Percentiles rank a stretch among this genome's conserved stretches.
These are phyloP conservation scores for Burhinus oedicnemus DNA, from an alignment of 2,113 vertebrate genomes.

Conservation along the genomic window DNA sequence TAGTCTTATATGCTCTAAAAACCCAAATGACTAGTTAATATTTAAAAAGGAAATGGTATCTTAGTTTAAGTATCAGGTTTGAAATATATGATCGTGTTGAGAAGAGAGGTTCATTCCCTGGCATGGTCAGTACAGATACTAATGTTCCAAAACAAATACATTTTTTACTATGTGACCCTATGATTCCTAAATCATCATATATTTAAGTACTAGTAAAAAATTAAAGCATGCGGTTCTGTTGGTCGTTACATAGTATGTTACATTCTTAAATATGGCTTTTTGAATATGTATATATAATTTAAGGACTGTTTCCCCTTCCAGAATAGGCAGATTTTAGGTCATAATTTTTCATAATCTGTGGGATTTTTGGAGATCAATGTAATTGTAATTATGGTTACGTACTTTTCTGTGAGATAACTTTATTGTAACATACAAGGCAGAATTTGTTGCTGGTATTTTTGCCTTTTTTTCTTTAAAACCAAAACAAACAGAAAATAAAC, in stretches of 20 bases:
- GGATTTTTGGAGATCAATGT: not conserved
- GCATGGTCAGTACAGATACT: not conserved
- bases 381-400: not conserved
- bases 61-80: not conserved
- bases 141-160: not conserved
- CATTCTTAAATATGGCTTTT: not conserved
- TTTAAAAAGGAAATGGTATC: not conserved
- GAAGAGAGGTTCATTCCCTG: not conserved
- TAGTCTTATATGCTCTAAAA: not conserved
- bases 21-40: not conserved
- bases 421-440: not conserved
- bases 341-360: not conserved
- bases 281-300: not conserved
- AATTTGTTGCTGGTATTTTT: not conserved
- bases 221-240: not conserved
- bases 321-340: not conserved
- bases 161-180: not conserved
- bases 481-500: not conserved
- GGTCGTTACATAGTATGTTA: fast-evolving
- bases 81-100: not conserved
- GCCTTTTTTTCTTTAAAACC: not conserved
- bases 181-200: not conserved
- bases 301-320: not conserved
- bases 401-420: not conserved
- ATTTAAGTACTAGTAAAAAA: not conserved